Evolutionary conservation across 2,113 vertebrate genomes (phyloP).

Genomic region (Eleginops maclovinus): DNA sequence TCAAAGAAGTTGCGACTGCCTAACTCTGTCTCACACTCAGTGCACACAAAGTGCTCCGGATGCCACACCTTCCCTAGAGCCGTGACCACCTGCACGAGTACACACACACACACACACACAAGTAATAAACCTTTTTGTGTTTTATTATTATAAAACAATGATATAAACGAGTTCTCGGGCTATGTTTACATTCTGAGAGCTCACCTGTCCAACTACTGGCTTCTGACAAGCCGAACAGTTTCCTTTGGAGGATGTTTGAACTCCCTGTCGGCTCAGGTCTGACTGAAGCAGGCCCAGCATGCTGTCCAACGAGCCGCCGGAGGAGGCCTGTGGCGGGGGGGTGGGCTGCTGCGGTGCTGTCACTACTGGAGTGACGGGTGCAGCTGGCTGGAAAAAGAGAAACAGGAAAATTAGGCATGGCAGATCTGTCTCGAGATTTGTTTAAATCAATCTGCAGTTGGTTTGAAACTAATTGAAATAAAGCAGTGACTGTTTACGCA

Average conservation of each 20-base stretch:
- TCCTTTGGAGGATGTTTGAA: slow-evolving; percentile 91
- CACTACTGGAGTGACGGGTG: slow-evolving; percentile 71
- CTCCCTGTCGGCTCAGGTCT: slow-evolving; percentile 90
- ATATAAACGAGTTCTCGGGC: too few relatives aligned
- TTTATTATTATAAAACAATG: too few relatives aligned
- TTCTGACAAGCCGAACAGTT: slow-evolving; percentile 92
- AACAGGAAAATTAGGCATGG: background rate
- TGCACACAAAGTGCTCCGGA: slow-evolving; percentile 92
- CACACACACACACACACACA: background rate
- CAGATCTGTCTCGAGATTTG: slow-evolving; percentile 16
- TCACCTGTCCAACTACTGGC: slow-evolving; percentile 91
- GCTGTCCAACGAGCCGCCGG: slow-evolving; percentile 88
- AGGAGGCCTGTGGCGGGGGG: slow-evolving; percentile 61
- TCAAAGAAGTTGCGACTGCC: slow-evolving; percentile 94
- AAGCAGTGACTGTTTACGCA: background rate
- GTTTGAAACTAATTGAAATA: background rate
- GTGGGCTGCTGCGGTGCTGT: slow-evolving; percentile 65
- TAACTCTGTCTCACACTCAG: slow-evolving; percentile 88
- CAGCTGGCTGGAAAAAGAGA: slow-evolving; percentile 61
- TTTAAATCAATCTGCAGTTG: background rate
- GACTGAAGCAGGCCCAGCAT: slow-evolving; percentile 94
- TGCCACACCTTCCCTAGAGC: slow-evolving; percentile 93
- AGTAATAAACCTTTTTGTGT: background rate
- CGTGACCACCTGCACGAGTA: slow-evolving; percentile 86
- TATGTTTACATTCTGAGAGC: background rate